Evolutionary conservation across 2,888 invertebrate genomes (phyloP).

Genomic region (Hoplodrina ambigua): DNA sequence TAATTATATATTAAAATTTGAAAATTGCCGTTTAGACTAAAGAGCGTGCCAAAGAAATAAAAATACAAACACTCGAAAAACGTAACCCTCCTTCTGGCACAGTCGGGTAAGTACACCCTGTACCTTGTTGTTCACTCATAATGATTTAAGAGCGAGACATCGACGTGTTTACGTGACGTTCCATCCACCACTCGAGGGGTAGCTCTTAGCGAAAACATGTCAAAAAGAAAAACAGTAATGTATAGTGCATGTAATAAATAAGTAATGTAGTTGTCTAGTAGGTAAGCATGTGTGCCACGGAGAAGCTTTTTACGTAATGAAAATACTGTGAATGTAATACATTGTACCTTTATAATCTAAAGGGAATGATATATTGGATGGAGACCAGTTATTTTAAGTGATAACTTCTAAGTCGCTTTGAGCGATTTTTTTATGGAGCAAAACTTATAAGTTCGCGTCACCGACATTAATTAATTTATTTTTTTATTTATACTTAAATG

Average conservation of each 20-base stretch:
- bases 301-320: slow-evolving; percentile 41
- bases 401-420: no score
- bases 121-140: slow-evolving; percentile 20
- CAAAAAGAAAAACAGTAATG: slow-evolving; percentile 19
- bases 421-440: no score
- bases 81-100: no score
- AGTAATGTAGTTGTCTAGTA: slow-evolving; percentile 25
- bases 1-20: no score
- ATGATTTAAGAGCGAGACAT: slow-evolving; percentile 27
- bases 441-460: no score
- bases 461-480: no score
- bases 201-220: slow-evolving; percentile 38
- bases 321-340: not conserved
- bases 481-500: no score
- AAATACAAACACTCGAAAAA: no score
- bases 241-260: slow-evolving; percentile 33
- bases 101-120: not conserved
- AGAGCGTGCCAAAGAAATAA: no score
- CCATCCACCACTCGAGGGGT: not conserved
- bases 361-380: not conserved
- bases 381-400: no score
- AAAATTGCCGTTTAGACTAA: no score
- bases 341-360: not conserved
- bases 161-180: slow-evolving; percentile 35
- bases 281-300: slow-evolving; percentile 7